Percentiles rank a stretch among this genome's conserved stretches.
phyloP scores from a whole-genome alignment of 2,113 vertebrate species.

The Pterophyllum scalare region DNA sequence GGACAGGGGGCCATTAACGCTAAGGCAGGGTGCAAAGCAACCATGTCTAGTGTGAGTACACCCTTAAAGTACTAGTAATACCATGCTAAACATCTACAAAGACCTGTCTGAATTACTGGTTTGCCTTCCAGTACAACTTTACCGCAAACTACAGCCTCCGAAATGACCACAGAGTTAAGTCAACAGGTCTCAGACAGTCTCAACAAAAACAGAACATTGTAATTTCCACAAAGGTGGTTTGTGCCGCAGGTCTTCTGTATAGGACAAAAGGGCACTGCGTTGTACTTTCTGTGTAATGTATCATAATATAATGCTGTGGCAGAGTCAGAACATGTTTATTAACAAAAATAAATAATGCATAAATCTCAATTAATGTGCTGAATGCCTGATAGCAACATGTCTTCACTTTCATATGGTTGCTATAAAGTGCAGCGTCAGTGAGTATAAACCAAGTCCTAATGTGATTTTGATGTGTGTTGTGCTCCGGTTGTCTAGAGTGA shows the following conservation, averaged over 20 bases:
- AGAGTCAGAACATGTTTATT: background rate
- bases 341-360: background rate
- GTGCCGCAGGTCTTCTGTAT: background rate
- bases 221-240: slow-evolving; percentile 26
- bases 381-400: background rate
- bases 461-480: slow-evolving; percentile 5
- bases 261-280: background rate
- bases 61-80: slow-evolving; percentile 10
- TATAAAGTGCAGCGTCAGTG: background rate
- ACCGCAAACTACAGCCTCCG: slow-evolving; percentile 58
- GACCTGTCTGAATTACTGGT: slow-evolving; percentile 43
- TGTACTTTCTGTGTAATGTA: background rate
- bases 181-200: slow-evolving; percentile 35
- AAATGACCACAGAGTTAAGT: slow-evolving; percentile 43
- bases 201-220: slow-evolving; percentile 50
- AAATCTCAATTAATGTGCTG: background rate
- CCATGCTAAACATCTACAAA: slow-evolving; percentile 28
- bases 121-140: slow-evolving; percentile 39
- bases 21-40: background rate
- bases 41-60: background rate
- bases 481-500: background rate
- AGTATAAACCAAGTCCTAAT: slow-evolving; percentile 10
- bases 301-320: background rate
- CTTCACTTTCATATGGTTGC: slow-evolving; percentile 4
- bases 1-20: background rate